Conservation (phyloP, 2,888 invertebrate species). For the Stratiomys singularior region DNA sequence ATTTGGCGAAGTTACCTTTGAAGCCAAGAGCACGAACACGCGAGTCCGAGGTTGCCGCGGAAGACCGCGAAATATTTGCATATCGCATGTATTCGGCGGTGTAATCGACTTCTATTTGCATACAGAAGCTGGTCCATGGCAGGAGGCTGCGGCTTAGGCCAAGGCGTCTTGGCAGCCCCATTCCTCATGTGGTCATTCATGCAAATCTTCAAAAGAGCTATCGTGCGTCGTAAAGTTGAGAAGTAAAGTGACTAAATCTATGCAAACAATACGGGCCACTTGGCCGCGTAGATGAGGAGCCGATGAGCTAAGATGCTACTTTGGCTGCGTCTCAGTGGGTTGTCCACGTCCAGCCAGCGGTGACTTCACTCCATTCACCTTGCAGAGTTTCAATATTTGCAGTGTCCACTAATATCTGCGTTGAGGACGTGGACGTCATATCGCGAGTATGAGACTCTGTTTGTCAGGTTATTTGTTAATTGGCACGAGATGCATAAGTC, state of each 20-base stretch:
- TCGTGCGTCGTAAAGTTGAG: conserved; percentile 8
- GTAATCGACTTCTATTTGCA: conserved; percentile 32
- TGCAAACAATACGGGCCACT: conserved; percentile 46
- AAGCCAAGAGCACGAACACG: conserved; percentile 2
- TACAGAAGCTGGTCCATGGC: conserved; percentile 23
- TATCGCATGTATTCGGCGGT: conserved; percentile 36
- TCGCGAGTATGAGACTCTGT: neutral
- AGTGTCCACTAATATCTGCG: conserved; percentile 2
- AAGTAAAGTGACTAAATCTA: conserved; percentile 43
- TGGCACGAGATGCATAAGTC: conserved; percentile 27
- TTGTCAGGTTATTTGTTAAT: conserved; percentile 30
- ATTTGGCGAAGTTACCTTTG: conserved; percentile 31
- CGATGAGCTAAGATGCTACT: neutral
- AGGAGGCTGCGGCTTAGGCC: neutral
- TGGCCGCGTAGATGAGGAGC: conserved; percentile 1
- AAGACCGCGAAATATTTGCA: conserved; percentile 36
- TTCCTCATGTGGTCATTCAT: conserved; percentile 47
- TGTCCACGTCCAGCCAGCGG: neutral
- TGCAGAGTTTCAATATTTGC: conserved; percentile 32
- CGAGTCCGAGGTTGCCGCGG: neutral
- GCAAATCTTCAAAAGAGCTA: conserved; percentile 46
- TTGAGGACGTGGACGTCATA: conserved; percentile 21
- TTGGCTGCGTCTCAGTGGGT: conserved; percentile 20
- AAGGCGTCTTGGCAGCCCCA: conserved; percentile 3
- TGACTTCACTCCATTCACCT: conserved; percentile 10